These are phyloP conservation scores for Adoxophyes honmai DNA, from an alignment of 1,140 invertebrate genomes.

Conservation along the genomic window DNA sequence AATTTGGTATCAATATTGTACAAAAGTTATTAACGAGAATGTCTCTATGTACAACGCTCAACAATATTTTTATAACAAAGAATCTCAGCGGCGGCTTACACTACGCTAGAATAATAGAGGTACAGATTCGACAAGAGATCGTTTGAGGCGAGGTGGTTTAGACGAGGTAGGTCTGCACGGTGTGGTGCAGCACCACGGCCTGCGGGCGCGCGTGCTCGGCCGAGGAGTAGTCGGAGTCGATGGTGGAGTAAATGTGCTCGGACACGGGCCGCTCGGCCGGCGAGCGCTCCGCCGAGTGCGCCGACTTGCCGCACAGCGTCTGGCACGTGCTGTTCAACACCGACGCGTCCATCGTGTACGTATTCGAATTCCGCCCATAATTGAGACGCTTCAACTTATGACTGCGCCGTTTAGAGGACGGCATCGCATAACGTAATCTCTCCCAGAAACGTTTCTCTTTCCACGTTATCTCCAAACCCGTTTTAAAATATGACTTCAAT, in stretches of 20 bases:
- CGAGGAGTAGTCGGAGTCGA: constrained; percentile 87
- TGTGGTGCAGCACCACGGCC: constrained; percentile 66
- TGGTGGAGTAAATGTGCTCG: constrained; percentile 91
- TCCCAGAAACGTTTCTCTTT: constrained; percentile 95
- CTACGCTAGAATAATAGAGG: constrained; percentile 10
- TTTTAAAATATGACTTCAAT: constrained; percentile 91
- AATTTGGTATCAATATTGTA: constrained; percentile 76
- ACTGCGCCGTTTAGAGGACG: constrained; percentile 80
- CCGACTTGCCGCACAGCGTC: constrained; percentile 66
- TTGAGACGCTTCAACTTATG: constrained; percentile 80
- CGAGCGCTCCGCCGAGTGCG: constrained; percentile 68
- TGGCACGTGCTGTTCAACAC: constrained; percentile 77
- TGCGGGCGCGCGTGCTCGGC: constrained; percentile 62
- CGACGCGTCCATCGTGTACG: constrained; percentile 79
- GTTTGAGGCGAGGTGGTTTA: constrained; percentile 26
- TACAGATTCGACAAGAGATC: constrained; percentile 11
- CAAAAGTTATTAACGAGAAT: constrained; percentile 52
- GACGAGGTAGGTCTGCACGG: constrained; percentile 75
- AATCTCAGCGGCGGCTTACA: not conserved
- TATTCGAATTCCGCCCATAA: constrained; percentile 79
- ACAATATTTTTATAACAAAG: constrained; percentile 8
- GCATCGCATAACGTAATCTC: constrained; percentile 91
- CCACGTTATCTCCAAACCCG: constrained; percentile 90
- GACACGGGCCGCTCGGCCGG: constrained; percentile 83
- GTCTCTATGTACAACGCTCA: constrained; percentile 8